A percentile compares a stretch with the other conserved stretches of the same genome.
Evolutionary conservation across 2,888 invertebrate genomes (phyloP).

Genomic region (Xylota segnis): DNA sequence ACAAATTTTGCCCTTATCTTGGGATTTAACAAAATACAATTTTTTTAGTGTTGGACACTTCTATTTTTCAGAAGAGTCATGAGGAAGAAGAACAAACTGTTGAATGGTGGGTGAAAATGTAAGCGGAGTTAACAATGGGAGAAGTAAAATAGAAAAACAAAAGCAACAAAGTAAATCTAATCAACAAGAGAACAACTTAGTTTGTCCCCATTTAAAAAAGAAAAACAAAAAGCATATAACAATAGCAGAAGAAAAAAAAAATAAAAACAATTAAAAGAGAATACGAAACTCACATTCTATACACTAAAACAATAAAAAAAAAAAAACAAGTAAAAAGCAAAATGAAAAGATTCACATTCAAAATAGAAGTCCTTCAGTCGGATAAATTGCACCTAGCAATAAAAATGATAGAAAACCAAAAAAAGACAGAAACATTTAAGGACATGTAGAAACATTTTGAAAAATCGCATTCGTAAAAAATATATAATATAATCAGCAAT

Average conservation of each 20-base stretch:
- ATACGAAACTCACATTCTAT: conserved; percentile 32
- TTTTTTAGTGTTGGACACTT: conserved; percentile 62
- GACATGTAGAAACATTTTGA: neutral
- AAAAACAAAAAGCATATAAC: conserved; percentile 21
- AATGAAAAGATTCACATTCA: conserved; percentile 28
- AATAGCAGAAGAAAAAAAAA: conserved; percentile 2
- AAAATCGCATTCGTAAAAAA: conserved; percentile 56
- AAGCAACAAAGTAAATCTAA: conserved; percentile 34
- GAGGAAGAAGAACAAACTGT: conserved; percentile 40
- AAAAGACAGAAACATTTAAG: neutral
- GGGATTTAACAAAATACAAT: conserved; percentile 66
- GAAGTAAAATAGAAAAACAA: neutral
- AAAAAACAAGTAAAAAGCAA: conserved; percentile 34
- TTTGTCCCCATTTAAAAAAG: conserved; percentile 47
- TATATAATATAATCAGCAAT: conserved; percentile 51
- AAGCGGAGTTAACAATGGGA: conserved; percentile 32
- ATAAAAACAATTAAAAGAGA: conserved; percentile 14
- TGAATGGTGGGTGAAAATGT: conserved; percentile 48
- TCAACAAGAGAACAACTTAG: conserved; percentile 23
- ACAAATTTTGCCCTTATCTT: conserved; percentile 60
- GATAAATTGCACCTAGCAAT: conserved; percentile 43
- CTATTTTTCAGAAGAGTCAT: conserved; percentile 50
- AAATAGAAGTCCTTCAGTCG: conserved; percentile 31
- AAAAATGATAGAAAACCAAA: conserved; percentile 15
- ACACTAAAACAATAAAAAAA: conserved; percentile 33